Evolutionary conservation across 2,888 invertebrate genomes (phyloP), one percentile per base, ranked within the genome.

Genomic region (Microplitis deprimator): DNA sequence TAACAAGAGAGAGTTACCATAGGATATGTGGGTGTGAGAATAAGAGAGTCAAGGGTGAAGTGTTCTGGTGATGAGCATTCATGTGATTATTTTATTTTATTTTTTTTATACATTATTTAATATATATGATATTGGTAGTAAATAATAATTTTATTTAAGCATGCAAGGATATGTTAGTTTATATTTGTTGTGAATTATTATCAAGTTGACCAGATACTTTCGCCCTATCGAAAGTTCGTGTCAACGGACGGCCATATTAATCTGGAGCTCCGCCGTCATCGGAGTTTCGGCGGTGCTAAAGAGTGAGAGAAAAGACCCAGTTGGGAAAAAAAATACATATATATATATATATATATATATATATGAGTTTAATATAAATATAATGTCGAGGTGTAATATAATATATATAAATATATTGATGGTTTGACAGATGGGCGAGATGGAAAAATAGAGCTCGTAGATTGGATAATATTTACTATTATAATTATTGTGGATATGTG

Each of bases 191-290:
- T 75, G 73, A 64, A 65, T 61, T 67, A 68, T 68, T 67, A 68
- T 40, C 61, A 78, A 79, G 77, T 80, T 80, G 79, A 70, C 76
- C 79, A 79, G 77, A 77, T 50, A 50, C 79, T 72, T 38, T 69
- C 73, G 72, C 29, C 77, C 77, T 77, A 80, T 76, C 81, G 38
- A 81, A 79, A 80, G 77, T 80, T 80, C 81, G 78, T 80, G 81
- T 80, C 81, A 80, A 81, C 81, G 83, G 83, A 83, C 85, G 81
- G 85, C 84, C 85, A 84, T 85, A 81, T 83, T 84, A 83, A 84
- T 81, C 82, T 80, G 81, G 81, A 79, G 81, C 81, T 79, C 83
- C 81, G 80, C 81, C 79, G 82, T 77, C 80, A 79, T 77, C 73
- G 71, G 76, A 79, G 79, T 69, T 77, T 73, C 68, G 41, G 73